Conservation (phyloP, 2,113 vertebrate species). For the Heptranchias perlo region DNA sequence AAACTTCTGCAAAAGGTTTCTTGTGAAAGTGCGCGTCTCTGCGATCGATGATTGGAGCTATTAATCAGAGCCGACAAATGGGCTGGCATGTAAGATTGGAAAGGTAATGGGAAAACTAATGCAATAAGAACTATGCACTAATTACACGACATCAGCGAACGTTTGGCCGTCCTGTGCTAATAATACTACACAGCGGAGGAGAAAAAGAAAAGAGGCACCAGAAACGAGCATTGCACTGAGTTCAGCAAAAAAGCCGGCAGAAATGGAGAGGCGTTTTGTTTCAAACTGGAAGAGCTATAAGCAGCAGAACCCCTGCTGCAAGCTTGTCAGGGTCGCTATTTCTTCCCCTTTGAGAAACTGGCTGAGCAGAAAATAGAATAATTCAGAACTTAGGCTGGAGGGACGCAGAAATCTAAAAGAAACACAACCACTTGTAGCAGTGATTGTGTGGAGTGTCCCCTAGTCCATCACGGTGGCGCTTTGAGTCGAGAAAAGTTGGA, state of each 20-base stretch:
- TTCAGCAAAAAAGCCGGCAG: not conserved
- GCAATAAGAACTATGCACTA: not conserved
- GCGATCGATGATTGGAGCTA: not conserved
- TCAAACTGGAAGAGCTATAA: not conserved
- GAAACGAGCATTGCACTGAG: not conserved
- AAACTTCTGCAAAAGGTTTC: not conserved
- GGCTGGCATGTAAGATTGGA: not conserved
- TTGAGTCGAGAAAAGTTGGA: not conserved
- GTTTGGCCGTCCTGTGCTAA: not conserved
- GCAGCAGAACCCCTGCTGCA: not conserved
- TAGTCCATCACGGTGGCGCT: not conserved
- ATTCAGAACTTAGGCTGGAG: not conserved
- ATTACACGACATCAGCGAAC: not conserved
- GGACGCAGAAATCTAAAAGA: not conserved
- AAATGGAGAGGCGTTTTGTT: not conserved
- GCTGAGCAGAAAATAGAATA: not conserved
- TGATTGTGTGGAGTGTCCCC: not conserved
- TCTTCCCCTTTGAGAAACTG: not conserved
- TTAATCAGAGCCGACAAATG: conserved; percentile 4
- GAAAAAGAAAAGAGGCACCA: not conserved
- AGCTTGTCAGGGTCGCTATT: not conserved
- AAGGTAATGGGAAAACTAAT: not conserved
- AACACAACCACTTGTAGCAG: not conserved
- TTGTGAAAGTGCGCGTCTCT: not conserved
- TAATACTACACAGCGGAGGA: not conserved